Percentiles rank a stretch among this genome's conserved stretches.
Conservation (phyloP, 2,888 invertebrate genomes). For the Acrobasis repandana region DNA sequence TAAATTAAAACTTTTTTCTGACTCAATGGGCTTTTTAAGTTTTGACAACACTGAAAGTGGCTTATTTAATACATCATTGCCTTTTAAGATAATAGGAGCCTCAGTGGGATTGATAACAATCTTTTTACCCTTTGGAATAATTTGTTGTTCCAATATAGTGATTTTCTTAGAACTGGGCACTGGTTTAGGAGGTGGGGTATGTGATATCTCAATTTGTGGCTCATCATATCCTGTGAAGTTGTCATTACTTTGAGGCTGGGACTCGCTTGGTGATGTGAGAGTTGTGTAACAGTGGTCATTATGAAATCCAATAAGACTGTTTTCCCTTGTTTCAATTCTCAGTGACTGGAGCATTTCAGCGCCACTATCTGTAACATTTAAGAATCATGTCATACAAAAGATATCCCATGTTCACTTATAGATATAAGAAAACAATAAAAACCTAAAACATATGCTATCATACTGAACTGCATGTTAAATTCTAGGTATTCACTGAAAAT, state of each 20-base stretch:
- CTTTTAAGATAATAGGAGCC: constrained; percentile 62
- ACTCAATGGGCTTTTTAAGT: constrained; percentile 52
- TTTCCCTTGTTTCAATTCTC: constrained; percentile 76
- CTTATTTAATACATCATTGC: constrained; percentile 69
- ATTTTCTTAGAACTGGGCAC: constrained; percentile 74
- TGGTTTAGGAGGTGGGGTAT: constrained; percentile 71
- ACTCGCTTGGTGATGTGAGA: constrained; percentile 85
- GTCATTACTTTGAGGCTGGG: constrained; percentile 59
- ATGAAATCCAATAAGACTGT: constrained; percentile 84
- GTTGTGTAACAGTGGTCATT: constrained; percentile 93
- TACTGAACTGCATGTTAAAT: no score
- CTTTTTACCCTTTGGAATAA: constrained; percentile 79
- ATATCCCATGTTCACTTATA: no score
- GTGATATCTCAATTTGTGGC: constrained; percentile 71
- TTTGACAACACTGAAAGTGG: constrained; percentile 58
- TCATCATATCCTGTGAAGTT: constrained; percentile 63
- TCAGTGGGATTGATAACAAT: constrained; percentile 63
- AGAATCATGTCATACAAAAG: constrained; percentile 23
- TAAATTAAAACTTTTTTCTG: constrained; percentile 50
- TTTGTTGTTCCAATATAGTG: constrained; percentile 74
- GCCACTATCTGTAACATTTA: constrained; percentile 66
- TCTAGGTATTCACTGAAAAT: no score
- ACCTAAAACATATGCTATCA: no score
- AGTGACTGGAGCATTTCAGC: constrained; percentile 78
- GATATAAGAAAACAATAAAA: no score